phyloP scores from a whole-genome alignment of 2,888 invertebrate genomes.

The Cabera pusaria region DNA sequence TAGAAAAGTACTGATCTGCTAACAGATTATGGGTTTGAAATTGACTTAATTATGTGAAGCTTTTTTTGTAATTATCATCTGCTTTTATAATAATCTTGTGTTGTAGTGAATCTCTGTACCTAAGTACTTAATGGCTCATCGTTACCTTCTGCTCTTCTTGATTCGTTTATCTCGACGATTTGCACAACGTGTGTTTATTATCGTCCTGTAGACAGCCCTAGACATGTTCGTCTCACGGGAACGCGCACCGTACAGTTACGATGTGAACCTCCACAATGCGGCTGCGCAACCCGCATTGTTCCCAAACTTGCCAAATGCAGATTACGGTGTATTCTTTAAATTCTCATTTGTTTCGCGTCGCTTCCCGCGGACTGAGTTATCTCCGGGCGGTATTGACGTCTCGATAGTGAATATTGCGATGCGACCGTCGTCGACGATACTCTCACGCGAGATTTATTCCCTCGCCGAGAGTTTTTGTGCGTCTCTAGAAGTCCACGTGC shows the following conservation, averaged over 20 bases:
- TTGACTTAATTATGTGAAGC: too few relatives aligned
- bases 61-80: too few relatives aligned
- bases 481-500: neutral
- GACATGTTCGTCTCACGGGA: constrained; percentile 34
- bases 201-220: too few relatives aligned
- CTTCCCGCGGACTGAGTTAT: constrained; percentile 16
- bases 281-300: constrained; percentile 47
- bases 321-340: constrained; percentile 19
- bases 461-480: constrained; percentile 4
- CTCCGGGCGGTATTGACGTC: constrained; percentile 9
- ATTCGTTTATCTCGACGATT: too few relatives aligned
- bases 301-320: constrained; percentile 38
- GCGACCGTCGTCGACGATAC: neutral
- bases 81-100: too few relatives aligned
- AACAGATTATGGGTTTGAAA: too few relatives aligned
- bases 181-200: too few relatives aligned
- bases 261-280: constrained; percentile 41
- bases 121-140: too few relatives aligned
- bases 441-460: constrained; percentile 5
- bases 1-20: too few relatives aligned
- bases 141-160: too few relatives aligned
- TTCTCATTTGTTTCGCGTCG: constrained; percentile 4
- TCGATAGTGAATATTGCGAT: too few relatives aligned
- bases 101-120: too few relatives aligned
- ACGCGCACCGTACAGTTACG: constrained; percentile 29